Conservation (phyloP, 2,888 invertebrate genomes). For the Epistrophella euchroma region DNA sequence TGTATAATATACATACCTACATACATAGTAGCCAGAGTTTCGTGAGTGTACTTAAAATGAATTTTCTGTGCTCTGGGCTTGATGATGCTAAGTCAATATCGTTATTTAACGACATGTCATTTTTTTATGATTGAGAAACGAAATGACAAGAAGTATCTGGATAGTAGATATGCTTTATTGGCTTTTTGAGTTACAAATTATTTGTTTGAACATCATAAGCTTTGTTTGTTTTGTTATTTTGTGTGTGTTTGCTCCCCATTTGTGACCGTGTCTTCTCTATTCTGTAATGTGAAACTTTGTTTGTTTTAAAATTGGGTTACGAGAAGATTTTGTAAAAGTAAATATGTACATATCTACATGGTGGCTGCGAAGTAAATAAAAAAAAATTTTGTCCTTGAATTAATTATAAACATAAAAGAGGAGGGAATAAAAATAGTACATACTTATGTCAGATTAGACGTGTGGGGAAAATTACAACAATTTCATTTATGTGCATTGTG, state of each 20-base stretch:
- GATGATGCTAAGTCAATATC: slow-evolving; percentile 26
- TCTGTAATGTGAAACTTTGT: slow-evolving; percentile 3
- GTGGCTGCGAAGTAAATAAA: background rate
- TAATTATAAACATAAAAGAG: slow-evolving; percentile 1
- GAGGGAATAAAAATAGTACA: background rate
- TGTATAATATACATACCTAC: no score
- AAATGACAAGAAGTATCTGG: background rate
- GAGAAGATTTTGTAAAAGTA: background rate
- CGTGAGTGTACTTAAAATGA: slow-evolving; percentile 30
- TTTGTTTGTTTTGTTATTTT: slow-evolving; percentile 19
- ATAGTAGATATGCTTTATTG: slow-evolving; percentile 18
- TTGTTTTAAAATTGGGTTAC: slow-evolving; percentile 34
- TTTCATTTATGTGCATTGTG: no score
- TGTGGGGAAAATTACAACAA: background rate
- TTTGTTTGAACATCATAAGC: slow-evolving; percentile 34
- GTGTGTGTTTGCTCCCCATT: background rate
- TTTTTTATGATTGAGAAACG: slow-evolving; percentile 45
- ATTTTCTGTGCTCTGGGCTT: background rate
- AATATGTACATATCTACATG: background rate
- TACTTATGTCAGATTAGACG: background rate
- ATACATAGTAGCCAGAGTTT: slow-evolving; percentile 12
- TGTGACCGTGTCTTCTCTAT: slow-evolving; percentile 9
- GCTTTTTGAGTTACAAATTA: slow-evolving; percentile 23
- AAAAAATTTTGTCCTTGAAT: slow-evolving; percentile 5
- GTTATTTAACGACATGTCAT: slow-evolving; percentile 43